Percentiles rank a stretch among this genome's conserved stretches.
Conservation (phyloP, 2,888 invertebrate species). For the Amiota minor region DNA sequence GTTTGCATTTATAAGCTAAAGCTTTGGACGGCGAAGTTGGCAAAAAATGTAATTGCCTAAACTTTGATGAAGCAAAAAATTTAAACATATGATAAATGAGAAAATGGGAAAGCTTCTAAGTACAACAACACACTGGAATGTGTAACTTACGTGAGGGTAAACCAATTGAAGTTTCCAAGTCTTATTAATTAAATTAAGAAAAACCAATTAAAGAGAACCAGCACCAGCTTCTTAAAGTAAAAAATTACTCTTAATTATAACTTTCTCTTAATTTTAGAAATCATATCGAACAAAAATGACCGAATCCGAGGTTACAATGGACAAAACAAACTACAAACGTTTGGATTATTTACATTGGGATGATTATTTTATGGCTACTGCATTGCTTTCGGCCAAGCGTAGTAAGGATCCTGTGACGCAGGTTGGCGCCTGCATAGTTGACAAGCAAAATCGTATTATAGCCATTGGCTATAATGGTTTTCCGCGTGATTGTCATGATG, state of each 20-base stretch:
- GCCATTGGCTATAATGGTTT: conserved; percentile 98
- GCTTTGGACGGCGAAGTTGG: too few relatives aligned
- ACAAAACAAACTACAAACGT: conserved; percentile 74
- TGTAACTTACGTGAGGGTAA: not conserved
- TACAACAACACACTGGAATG: too few relatives aligned
- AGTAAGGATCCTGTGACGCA: conserved; percentile 96
- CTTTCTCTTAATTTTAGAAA: too few relatives aligned
- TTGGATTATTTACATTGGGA: conserved; percentile 86
- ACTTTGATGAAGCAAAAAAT: too few relatives aligned
- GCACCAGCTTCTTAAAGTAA: too few relatives aligned
- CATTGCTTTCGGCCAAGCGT: conserved; percentile 90
- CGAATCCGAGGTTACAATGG: not conserved
- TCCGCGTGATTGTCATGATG: conserved; percentile 91
- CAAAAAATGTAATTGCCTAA: too few relatives aligned
- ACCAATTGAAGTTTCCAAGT: not conserved
- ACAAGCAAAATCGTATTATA: conserved; percentile 87
- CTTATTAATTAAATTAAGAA: too few relatives aligned
- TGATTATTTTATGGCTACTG: conserved; percentile 97
- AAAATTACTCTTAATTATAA: too few relatives aligned
- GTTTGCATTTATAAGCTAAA: too few relatives aligned
- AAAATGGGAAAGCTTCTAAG: too few relatives aligned
- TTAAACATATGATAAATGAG: too few relatives aligned
- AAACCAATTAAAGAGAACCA: too few relatives aligned
- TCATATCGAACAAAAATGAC: not conserved
- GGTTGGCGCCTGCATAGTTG: conserved; percentile 96